Evolutionary conservation across 1,140 invertebrate genomes (phyloP), one percentile per base, ranked within the genome.

Genomic region (Telenomus remus): DNA sequence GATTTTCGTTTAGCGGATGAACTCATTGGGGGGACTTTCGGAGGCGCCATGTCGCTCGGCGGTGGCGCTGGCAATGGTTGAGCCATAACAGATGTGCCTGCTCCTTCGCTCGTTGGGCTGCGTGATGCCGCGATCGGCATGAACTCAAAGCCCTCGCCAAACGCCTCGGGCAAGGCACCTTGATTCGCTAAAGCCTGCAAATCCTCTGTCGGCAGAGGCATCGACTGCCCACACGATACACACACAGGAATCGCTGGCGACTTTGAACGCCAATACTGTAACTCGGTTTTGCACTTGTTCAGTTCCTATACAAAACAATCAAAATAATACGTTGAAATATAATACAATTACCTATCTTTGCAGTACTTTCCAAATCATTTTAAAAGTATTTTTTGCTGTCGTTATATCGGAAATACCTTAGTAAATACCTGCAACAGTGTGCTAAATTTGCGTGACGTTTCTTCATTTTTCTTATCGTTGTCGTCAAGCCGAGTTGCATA

Each of bases 391-490:
- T 15, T 34, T 15, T 56, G 4, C 42, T 12, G 39, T 51, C 51
- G 19, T 60, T 13, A 13, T 34, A 64, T 33, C 12, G 33, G 53
- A 76, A 64, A 61, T 87, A 86, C 83, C 83, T 86, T 80, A 33
- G 82, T 85, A 87, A 86, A 87, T 83, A 94, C 93, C 92, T 96
- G 94, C 74, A 96, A 88, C 54, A 96, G 88, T 69, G 94, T 95
- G 80, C 94, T 95, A 84, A 96, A 95, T 88, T 96, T 96, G 27
- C 94, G 90, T 39, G 94, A 93, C 16, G 93, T 95, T 83, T 96
- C 94, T 79, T 96, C 95, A 85, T 95, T 95, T 82, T 96, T 96
- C 82, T 96, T 96, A 76, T 96, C 95, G 80, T 95, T 93, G 77
- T 96, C 95, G 79, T 96, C 95, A 44, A 96, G 89, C 1, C 94